A percentile compares a stretch with the other conserved stretches of the same genome.
Conservation (phyloP, 2,888 invertebrate species). For the Platerodrilus igneus region DNA sequence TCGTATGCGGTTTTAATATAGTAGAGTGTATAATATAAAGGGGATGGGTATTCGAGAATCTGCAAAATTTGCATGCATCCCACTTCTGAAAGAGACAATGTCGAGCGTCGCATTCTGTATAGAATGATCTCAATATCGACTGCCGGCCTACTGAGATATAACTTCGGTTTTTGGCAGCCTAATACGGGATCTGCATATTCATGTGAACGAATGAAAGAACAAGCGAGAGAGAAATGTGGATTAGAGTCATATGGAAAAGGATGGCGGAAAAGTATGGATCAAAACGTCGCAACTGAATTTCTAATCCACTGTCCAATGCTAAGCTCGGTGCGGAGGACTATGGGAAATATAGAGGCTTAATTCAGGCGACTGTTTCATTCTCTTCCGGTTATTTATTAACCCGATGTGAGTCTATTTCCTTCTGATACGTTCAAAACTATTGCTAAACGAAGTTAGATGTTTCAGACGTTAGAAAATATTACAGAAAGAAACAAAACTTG, state of each 20-base stretch:
- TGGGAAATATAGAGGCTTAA: slow-evolving; percentile 43
- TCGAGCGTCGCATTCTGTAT: slow-evolving; percentile 22
- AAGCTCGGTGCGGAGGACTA: slow-evolving; percentile 40
- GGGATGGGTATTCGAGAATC: slow-evolving; percentile 19
- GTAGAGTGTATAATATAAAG: slow-evolving; percentile 6
- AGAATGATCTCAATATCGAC: slow-evolving; percentile 38
- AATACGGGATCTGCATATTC: slow-evolving; percentile 48
- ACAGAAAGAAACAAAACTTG: slow-evolving; percentile 20
- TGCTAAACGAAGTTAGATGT: slow-evolving; percentile 19
- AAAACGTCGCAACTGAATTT: slow-evolving; percentile 44
- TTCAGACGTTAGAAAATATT: slow-evolving; percentile 21
- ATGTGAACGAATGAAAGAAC: slow-evolving; percentile 39
- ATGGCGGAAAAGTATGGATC: slow-evolving; percentile 38
- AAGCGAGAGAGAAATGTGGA: slow-evolving; percentile 25
- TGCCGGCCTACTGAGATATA: slow-evolving; percentile 39
- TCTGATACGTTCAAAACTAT: slow-evolving; percentile 19
- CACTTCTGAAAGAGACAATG: slow-evolving; percentile 25
- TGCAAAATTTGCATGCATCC: slow-evolving; percentile 22
- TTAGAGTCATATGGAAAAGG: slow-evolving; percentile 30
- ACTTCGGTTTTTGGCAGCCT: slow-evolving; percentile 47
- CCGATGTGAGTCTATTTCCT: slow-evolving; percentile 25
- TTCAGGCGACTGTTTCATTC: slow-evolving; percentile 37
- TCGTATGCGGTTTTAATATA: slow-evolving; percentile 16
- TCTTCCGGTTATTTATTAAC: slow-evolving; percentile 38
- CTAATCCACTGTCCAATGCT: slow-evolving; percentile 45